Evolutionary conservation across 2,113 vertebrate species (phyloP).

Genomic region (Grammomys dolichurus): DNA sequence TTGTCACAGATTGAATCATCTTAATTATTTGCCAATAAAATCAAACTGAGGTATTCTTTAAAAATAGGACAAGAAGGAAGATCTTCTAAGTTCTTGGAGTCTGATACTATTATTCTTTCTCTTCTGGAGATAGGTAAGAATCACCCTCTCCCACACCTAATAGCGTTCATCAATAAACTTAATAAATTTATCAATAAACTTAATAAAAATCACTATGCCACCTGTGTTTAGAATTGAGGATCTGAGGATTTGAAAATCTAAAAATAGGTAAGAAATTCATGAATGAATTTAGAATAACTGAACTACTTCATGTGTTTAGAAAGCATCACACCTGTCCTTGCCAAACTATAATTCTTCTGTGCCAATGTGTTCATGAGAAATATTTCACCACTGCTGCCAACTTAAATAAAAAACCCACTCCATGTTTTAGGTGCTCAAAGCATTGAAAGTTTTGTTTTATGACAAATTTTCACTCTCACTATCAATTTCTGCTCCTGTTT

Average conservation of each 20-base stretch:
- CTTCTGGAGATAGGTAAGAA: conserved; percentile 24
- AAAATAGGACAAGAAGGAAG: neutral
- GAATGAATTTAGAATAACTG: neutral
- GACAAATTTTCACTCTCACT: conserved; percentile 8
- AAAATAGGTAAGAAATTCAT: neutral
- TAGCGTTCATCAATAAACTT: neutral
- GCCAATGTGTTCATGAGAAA: neutral
- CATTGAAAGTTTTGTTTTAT: conserved; percentile 26
- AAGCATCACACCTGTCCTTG: neutral
- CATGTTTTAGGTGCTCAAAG: neutral
- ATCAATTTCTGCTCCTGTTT: neutral
- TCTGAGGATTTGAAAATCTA: neutral
- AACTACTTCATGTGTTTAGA: neutral
- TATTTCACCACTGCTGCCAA: neutral
- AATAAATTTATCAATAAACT: neutral
- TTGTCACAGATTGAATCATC: neutral
- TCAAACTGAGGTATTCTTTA: neutral
- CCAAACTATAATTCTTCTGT: neutral
- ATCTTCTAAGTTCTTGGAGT: neutral
- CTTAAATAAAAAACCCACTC: neutral
- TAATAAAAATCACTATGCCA: neutral
- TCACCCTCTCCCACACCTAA: neutral
- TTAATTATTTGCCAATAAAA: conserved; percentile 44
- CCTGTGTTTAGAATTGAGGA: neutral
- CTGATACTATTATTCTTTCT: neutral